phyloP scores from a whole-genome alignment of 2,113 vertebrate species.

The Prunella fulvescens region DNA sequence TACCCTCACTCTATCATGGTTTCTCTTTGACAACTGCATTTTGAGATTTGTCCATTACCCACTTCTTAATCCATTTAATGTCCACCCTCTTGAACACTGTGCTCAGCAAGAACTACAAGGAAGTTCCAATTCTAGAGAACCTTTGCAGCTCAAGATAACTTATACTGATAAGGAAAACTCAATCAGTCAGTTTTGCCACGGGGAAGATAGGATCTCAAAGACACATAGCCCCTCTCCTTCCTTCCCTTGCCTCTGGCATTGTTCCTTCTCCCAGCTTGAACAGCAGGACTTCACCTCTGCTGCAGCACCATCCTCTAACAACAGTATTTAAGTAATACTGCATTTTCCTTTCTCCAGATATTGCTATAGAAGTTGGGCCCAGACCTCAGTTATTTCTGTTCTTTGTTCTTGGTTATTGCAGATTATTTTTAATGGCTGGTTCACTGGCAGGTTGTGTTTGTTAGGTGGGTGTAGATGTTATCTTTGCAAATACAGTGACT shows the following conservation, averaged over 20 bases:
- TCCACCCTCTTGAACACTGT: background rate
- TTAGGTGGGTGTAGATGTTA: background rate
- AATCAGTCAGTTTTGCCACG: slow-evolving; percentile 3
- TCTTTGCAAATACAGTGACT: background rate
- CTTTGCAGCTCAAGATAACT: background rate
- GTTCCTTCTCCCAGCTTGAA: background rate
- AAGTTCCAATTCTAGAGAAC: slow-evolving; percentile 36
- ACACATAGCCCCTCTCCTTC: background rate
- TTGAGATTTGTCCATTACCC: slow-evolving; percentile 38
- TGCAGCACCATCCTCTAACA: background rate
- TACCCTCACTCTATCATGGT: background rate
- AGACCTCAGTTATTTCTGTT: background rate
- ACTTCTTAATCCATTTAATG: slow-evolving; percentile 47
- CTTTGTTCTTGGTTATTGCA: fast-evolving
- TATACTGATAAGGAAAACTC: slow-evolving; percentile 39
- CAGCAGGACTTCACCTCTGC: background rate
- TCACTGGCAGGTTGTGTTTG: background rate
- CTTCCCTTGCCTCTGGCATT: background rate
- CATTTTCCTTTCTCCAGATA: background rate
- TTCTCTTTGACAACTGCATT: slow-evolving; percentile 45
- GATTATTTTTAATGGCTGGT: background rate
- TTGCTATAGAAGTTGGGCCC: background rate
- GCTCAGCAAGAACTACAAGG: slow-evolving; percentile 38
- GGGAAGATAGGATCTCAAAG: slow-evolving; percentile 32
- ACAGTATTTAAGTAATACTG: background rate